Conservation (phyloP, 1,140 invertebrate genomes). For the Ruditapes philippinarum region DNA sequence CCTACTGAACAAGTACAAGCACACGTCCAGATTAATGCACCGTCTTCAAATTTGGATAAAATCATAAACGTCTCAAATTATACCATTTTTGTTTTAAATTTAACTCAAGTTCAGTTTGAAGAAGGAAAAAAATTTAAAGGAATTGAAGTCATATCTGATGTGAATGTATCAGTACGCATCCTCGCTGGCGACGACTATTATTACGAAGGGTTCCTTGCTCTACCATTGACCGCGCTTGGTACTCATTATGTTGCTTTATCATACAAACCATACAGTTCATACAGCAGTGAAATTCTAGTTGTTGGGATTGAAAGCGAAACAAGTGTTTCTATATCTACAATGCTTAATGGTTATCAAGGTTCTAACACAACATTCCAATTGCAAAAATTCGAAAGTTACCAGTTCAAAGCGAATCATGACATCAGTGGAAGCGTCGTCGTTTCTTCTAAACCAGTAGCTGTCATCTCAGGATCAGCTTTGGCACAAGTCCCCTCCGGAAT, state of each 20-base stretch:
- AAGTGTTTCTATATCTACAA: background rate
- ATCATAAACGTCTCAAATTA: background rate
- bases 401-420: background rate
- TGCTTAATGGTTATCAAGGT: background rate
- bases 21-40: background rate
- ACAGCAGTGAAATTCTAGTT: background rate
- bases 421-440: background rate
- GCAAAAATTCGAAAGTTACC: background rate
- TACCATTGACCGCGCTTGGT: background rate
- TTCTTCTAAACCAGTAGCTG: slow-evolving; percentile 6
- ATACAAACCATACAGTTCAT: background rate
- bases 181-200: background rate
- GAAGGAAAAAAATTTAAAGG: background rate
- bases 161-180: background rate
- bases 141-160: background rate
- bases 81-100: background rate
- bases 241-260: background rate
- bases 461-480: background rate
- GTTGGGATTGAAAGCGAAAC: background rate
- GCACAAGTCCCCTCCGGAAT: background rate
- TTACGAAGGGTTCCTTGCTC: background rate
- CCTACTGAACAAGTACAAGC: background rate
- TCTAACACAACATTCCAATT: background rate
- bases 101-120: background rate
- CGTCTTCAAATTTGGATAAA: background rate